These are phyloP conservation scores for Penaeus indicus DNA, from an alignment of 1,140 invertebrate species.

Conservation along the genomic window DNA sequence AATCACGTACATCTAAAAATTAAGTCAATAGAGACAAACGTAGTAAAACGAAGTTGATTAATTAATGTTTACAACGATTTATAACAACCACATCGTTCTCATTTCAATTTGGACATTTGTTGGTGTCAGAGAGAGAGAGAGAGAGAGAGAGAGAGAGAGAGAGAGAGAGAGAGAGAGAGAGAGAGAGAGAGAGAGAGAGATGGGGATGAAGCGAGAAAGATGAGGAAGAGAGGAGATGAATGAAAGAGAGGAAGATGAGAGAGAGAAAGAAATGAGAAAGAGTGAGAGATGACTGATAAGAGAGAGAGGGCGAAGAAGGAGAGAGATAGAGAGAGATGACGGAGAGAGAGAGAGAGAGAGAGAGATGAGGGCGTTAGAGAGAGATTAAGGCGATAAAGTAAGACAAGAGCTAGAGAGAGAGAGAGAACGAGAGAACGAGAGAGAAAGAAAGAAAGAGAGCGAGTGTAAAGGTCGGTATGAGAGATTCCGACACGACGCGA, in stretches of 20 bases:
- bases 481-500: neutral
- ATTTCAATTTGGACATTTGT: neutral
- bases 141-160: neutral
- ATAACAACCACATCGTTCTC: too few species aligned
- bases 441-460: conserved; percentile 34
- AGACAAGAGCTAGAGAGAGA: conserved; percentile 16
- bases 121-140: neutral
- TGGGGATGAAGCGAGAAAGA: too few species aligned
- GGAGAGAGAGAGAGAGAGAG: neutral
- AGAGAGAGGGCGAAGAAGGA: neutral
- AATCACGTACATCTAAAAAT: too few species aligned
- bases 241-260: neutral
- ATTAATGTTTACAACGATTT: too few species aligned
- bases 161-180: conserved; percentile 12
- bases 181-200: neutral
- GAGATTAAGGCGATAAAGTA: neutral
- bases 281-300: neutral
- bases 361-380: neutral
- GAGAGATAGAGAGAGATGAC: neutral
- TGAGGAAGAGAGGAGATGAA: neutral
- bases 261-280: neutral
- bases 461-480: neutral
- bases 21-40: too few species aligned
- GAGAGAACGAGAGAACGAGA: neutral
- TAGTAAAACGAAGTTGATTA: too few species aligned